Conservation (phyloP, 2,888 invertebrate species). For the Drosophila austrosaltans region DNA sequence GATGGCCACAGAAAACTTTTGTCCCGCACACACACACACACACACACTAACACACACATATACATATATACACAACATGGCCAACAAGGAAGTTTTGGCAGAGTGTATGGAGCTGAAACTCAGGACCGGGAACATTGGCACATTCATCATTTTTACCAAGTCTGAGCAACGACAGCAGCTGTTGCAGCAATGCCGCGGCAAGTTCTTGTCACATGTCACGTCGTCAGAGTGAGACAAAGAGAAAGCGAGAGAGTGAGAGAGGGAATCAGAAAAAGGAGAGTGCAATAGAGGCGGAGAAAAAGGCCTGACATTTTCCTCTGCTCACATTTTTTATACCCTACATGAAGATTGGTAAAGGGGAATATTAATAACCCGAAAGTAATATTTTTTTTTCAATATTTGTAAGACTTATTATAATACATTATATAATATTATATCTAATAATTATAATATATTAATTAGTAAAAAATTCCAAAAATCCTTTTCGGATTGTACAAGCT, state of each 20-base stretch:
- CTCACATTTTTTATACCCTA: conserved; percentile 40
- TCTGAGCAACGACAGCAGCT: conserved; percentile 45
- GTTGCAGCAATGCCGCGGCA: conserved; percentile 72
- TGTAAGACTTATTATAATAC: no score
- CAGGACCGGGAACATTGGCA: conserved; percentile 68
- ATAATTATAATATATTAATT: no score
- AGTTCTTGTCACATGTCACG: conserved; percentile 78
- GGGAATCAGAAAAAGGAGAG: conserved; percentile 20
- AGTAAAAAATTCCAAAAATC: no score
- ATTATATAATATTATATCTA: no score
- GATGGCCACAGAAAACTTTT: conserved; percentile 66
- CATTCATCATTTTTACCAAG: conserved; percentile 68
- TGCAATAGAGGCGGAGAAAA: conserved; percentile 18
- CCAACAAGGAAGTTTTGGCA: conserved; percentile 53
- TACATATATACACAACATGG: conserved; percentile 14
- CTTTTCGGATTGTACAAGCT: no score
- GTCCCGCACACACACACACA: background rate
- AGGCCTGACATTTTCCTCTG: conserved; percentile 47
- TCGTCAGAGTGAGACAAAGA: conserved; percentile 46
- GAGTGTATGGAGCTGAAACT: conserved; percentile 53
- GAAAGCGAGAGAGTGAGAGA: conserved; percentile 24
- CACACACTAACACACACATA: conserved; percentile 14
- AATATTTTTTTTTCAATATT: no score
- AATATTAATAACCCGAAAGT: background rate
- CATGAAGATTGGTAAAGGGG: background rate